A percentile compares a stretch with the other conserved stretches of the same genome.
These are phyloP conservation scores for Melanotaenia maccullochi DNA, from an alignment of 2,797 vertebrate genomes.

Conservation along the genomic window DNA sequence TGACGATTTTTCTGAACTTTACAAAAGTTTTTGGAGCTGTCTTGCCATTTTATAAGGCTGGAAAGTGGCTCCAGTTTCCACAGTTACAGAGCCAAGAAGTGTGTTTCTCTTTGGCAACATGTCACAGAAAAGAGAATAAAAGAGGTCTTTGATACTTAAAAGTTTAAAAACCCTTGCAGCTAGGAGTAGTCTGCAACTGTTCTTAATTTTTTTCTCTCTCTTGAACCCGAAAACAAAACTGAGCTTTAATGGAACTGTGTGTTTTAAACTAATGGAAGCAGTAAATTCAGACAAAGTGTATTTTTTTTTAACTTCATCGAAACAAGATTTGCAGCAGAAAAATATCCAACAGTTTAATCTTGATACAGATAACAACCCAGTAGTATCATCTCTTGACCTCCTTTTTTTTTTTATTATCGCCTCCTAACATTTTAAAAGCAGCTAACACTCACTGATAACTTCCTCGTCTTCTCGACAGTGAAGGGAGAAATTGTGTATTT, in stretches of 20 bases:
- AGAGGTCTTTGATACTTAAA: conserved; percentile 35
- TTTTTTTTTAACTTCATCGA: not conserved
- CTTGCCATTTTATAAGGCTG: conserved; percentile 15
- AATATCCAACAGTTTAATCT: not conserved
- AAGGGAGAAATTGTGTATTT: conserved; percentile 13
- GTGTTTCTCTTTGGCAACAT: conserved; percentile 33
- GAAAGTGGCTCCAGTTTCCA: conserved; percentile 37
- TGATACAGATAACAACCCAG: not conserved
- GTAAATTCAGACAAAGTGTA: not conserved
- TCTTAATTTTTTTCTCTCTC: conserved; percentile 16
- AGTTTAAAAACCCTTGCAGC: conserved; percentile 38
- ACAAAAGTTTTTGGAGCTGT: conserved; percentile 8
- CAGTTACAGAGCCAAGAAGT: conserved; percentile 19
- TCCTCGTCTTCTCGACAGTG: conserved; percentile 7
- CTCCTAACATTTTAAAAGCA: conserved; percentile 25
- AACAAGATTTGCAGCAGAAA: not conserved
- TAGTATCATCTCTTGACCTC: not conserved
- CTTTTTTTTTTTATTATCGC: not conserved
- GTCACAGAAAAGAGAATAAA: conserved; percentile 37
- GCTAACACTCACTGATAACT: not conserved
- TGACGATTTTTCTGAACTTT: conserved; percentile 15
- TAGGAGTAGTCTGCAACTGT: conserved; percentile 32
- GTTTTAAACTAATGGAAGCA: conserved; percentile 5
- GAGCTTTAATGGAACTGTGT: not conserved
- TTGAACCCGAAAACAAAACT: conserved; percentile 28